Base-by-base conservation (phyloP, 64 coral and sea anemone genomes). In the Astreopora myriophthalma region DNA sequence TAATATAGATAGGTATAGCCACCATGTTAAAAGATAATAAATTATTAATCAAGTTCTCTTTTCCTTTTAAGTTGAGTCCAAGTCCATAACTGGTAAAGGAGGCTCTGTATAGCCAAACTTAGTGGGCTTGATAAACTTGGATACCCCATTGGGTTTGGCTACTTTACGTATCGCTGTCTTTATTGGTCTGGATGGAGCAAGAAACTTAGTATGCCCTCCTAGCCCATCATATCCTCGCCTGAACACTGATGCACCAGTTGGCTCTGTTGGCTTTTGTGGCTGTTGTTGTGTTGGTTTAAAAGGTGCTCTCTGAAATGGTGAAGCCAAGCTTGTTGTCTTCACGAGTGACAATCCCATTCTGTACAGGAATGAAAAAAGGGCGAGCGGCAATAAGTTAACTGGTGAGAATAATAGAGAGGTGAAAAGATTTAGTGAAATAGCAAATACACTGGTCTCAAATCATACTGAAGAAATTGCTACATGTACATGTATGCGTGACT, bases 181-280 rank as follows among this genome's bases (percentile, higher is more conserved):
- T 38, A 14, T 40, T 73, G 65, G 67, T 87, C 84, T 69, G 25
- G 66, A 38, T 34, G 84, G 84, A 71, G 69, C 65, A 49, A 72
- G 84, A 35, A 87, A 87, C 44, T 87, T 73, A 3, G 84, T 87
- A 35, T 87, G 84, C 39, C 84, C 84, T 44, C 84, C 84, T 9
- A 87, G 24, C 2, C 84, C 84, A 73, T 87, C 67, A 57, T 87
- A 87, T 9, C 84, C 84, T 13, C 38, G 64, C 40, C 84, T 71
- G 37, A 72, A 87, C 79, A 83, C 78, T 34, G 78, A 81, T 11
- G 30, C 28, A 12, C 52, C 79, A 38, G 57, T 57, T 38, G 17
- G 57, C 3, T 83, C 33, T 64, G 57, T 0, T n/a, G 55, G 2
- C 55, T 64, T 83, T 7, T 33, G 32, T 36, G 57, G 26, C 33